A percentile compares a stretch with the other conserved stretches of the same genome.
Conservation (phyloP, 2,113 vertebrate genomes). For the Prietella phreatophila region DNA sequence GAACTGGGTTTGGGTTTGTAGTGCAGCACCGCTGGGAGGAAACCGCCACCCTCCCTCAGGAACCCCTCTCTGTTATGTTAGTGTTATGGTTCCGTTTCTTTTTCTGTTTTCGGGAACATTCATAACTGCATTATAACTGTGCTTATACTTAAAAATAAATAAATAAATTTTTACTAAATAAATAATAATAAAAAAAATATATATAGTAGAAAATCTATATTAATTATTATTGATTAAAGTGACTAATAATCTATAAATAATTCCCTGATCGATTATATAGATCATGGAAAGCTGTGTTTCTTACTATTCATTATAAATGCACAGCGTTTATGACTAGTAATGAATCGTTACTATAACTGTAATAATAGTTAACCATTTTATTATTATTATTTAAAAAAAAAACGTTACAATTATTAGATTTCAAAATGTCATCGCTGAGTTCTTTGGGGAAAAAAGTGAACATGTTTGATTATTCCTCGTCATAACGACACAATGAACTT, state of each 20-base stretch:
- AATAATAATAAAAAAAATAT: too few species aligned
- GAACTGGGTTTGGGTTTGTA: conserved; percentile 51
- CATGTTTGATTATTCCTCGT: too few species aligned
- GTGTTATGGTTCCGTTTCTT: not conserved
- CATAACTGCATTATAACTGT: not conserved
- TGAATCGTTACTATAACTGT: not conserved
- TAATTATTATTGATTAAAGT: too few species aligned
- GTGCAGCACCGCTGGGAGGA: conserved; percentile 38
- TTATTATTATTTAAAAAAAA: not conserved
- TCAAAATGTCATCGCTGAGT: not conserved
- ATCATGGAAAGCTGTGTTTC: not conserved
- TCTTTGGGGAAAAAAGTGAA: too few species aligned
- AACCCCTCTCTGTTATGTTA: conserved; percentile 3
- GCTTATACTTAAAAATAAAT: not conserved
- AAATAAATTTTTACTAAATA: too few species aligned
- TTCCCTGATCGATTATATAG: not conserved
- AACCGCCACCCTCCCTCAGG: conserved; percentile 4
- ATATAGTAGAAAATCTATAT: too few species aligned
- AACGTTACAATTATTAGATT: not conserved
- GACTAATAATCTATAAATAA: not conserved
- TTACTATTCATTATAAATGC: not conserved
- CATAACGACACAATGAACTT: too few species aligned
- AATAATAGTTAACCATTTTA: not conserved
- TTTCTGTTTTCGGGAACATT: not conserved
- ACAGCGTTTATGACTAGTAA: not conserved